Conservation (phyloP, 2,888 invertebrate genomes). For the Eledona agricola region DNA sequence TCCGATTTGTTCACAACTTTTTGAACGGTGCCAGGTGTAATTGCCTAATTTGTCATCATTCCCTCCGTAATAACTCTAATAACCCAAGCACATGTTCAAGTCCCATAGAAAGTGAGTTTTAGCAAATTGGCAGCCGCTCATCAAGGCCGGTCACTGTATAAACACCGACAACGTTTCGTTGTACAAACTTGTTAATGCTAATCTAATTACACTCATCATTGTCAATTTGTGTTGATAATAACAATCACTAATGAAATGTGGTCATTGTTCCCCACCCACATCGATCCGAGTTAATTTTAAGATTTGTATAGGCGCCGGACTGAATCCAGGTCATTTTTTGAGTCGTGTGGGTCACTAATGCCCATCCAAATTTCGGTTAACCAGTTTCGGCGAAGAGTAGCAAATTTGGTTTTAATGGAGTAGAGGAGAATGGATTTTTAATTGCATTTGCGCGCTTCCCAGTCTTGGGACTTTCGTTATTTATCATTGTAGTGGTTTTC, state of each 20-base stretch:
- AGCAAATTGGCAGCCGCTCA: too few relatives aligned
- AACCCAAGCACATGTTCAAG: too few relatives aligned
- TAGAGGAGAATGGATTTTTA: conserved; percentile 20
- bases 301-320: conserved; percentile 24
- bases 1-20: conserved; percentile 10
- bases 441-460: conserved; percentile 22
- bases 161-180: too few relatives aligned
- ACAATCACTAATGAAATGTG: too few relatives aligned
- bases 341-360: conserved; percentile 10
- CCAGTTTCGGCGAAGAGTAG: conserved; percentile 14
- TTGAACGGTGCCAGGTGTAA: conserved; percentile 16
- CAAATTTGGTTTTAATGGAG: conserved; percentile 26
- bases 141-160: too few relatives aligned
- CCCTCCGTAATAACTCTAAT: too few relatives aligned
- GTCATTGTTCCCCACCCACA: conserved; percentile 16
- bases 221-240: too few relatives aligned
- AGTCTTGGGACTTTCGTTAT: conserved; percentile 7
- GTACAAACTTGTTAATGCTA: too few relatives aligned
- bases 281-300: conserved; percentile 15
- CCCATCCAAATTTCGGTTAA: conserved; percentile 8
- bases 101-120: too few relatives aligned
- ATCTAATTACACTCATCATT: too few relatives aligned
- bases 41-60: conserved; percentile 26
- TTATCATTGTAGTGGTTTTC: conserved; percentile 2
- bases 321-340: conserved; percentile 15